phyloP scores from a whole-genome alignment of 2,888 invertebrate genomes.

The Eupithecia subfuscata region DNA sequence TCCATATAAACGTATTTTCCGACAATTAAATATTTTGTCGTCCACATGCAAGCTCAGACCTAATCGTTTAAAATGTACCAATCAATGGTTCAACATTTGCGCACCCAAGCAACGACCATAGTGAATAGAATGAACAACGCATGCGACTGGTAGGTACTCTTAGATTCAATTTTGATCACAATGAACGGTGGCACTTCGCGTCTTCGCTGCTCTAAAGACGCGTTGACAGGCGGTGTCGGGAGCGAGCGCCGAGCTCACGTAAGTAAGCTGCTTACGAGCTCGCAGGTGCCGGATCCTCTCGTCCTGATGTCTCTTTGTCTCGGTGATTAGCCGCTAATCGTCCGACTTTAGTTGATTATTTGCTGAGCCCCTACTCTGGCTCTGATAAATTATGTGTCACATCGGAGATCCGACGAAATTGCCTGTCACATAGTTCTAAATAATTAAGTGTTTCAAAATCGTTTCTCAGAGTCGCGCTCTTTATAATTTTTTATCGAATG shows the following conservation, averaged over 20 bases:
- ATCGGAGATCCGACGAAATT: not conserved
- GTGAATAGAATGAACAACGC: too few species aligned
- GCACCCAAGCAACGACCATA: too few species aligned
- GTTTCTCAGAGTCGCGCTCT: not conserved
- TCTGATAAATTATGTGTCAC: not conserved
- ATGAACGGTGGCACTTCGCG: not conserved
- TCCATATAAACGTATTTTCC: not conserved
- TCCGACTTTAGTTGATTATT: not conserved
- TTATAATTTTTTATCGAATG: not conserved
- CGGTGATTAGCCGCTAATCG: conserved; percentile 2
- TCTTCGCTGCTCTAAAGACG: not conserved
- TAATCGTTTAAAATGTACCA: too few species aligned
- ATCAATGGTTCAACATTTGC: too few species aligned
- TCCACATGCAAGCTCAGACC: not conserved
- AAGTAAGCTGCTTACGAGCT: not conserved
- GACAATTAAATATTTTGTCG: not conserved
- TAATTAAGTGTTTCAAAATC: not conserved
- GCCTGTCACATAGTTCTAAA: not conserved
- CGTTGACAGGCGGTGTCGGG: not conserved
- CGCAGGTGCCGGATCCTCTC: not conserved
- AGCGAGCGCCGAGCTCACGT: not conserved
- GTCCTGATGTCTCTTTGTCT: not conserved
- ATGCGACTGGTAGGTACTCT: not conserved
- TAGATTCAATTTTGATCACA: not conserved
- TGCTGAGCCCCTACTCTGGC: not conserved